A percentile compares a stretch with the other conserved stretches of the same genome.
These are phyloP conservation scores for Pristiophorus japonicus DNA, from an alignment of 2,113 vertebrate genomes.

Conservation along the genomic window DNA sequence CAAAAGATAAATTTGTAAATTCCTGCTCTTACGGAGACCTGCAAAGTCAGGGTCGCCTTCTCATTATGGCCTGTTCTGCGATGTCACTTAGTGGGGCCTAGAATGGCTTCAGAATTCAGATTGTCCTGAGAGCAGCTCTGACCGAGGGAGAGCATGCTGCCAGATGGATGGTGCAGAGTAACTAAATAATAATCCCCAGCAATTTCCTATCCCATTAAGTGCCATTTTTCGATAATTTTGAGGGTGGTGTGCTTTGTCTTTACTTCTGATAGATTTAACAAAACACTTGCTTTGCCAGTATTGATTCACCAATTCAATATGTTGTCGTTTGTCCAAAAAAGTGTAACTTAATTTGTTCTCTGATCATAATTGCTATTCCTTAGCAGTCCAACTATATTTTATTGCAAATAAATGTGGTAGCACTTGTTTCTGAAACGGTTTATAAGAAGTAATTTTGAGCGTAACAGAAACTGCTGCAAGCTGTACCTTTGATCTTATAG, in stretches of 20 bases:
- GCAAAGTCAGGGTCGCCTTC: background rate
- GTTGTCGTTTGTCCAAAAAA: background rate
- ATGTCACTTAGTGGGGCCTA: background rate
- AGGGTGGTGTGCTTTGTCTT: background rate
- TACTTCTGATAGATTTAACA: background rate
- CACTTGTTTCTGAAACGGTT: background rate
- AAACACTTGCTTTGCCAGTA: background rate
- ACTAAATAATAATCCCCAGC: background rate
- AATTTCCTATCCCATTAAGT: background rate
- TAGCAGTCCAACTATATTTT: background rate
- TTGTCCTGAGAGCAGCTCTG: background rate
- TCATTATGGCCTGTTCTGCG: background rate
- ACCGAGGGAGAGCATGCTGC: background rate
- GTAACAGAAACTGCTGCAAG: background rate
- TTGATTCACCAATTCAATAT: background rate
- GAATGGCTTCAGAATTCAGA: background rate
- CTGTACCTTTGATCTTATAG: background rate
- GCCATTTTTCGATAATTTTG: background rate
- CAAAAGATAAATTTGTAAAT: background rate
- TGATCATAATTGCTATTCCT: background rate
- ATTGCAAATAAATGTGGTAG: too few species aligned
- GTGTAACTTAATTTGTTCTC: background rate
- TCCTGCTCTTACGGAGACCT: background rate
- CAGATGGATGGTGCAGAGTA: background rate
- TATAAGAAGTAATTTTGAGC: background rate